phyloP scores from a whole-genome alignment of 2,888 invertebrate species.

The Schizotus pectinicornis region DNA sequence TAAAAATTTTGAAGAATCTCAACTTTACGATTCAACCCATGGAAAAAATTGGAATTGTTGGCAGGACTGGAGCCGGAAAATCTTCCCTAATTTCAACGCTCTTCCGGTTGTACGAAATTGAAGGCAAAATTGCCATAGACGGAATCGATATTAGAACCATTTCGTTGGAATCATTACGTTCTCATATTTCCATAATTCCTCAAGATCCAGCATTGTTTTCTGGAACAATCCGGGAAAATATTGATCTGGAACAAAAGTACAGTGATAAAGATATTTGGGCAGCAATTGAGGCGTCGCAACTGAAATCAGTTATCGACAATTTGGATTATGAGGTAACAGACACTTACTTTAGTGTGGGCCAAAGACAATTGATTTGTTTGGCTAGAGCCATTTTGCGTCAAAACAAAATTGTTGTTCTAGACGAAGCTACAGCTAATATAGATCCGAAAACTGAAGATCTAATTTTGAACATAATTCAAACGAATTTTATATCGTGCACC shows the following conservation, averaged over 20 bases:
- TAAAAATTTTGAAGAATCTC: constrained; percentile 41
- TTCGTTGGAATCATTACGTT: constrained; percentile 32
- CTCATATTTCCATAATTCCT: constrained; percentile 81
- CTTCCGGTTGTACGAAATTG: constrained; percentile 63
- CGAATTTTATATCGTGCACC: constrained; percentile 76
- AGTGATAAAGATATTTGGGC: constrained; percentile 79
- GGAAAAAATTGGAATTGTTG: constrained; percentile 78
- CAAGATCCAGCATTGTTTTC: constrained; percentile 85
- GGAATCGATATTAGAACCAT: constrained; percentile 66
- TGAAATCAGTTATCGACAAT: constrained; percentile 71
- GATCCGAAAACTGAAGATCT: constrained; percentile 78
- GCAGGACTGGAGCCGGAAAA: constrained; percentile 83
- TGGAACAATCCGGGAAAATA: constrained; percentile 82
- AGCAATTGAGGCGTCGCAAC: constrained; percentile 78
- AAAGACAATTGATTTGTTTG: constrained; percentile 62
- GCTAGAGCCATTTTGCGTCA: constrained; percentile 61
- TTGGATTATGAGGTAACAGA: constrained; percentile 70
- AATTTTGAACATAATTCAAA: constrained; percentile 76
- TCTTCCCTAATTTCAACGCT: constrained; percentile 76
- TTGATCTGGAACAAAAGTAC: constrained; percentile 83
- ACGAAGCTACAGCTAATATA: constrained; percentile 71
- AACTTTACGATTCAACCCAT: constrained; percentile 43
- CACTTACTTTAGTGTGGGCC: constrained; percentile 61
- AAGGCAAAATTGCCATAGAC: constrained; percentile 66
- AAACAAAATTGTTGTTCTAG: constrained; percentile 60